Percentiles rank a stretch among this genome's conserved stretches.
phyloP scores from a whole-genome alignment of 2,797 vertebrate species.

The Takifugu rubripes region DNA sequence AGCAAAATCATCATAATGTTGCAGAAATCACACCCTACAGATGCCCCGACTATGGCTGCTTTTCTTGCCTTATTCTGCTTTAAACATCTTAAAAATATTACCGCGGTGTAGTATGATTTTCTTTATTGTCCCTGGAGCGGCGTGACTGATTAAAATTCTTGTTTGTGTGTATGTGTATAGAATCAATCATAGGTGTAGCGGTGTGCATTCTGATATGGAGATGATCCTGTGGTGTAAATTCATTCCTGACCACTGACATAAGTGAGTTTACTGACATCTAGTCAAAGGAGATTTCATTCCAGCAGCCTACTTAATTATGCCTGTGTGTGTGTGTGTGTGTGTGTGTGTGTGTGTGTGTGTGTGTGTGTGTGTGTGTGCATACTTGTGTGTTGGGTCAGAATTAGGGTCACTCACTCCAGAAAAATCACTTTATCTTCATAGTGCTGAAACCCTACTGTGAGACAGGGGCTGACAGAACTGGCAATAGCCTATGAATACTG shows the following conservation, averaged over 20 bases:
- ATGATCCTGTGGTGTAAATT: constrained; percentile 20
- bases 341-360: constrained; percentile 11
- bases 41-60: constrained; percentile 19
- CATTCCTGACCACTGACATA: constrained; percentile 20
- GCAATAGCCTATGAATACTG: constrained; percentile 60
- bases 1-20: not conserved
- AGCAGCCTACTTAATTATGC: constrained; percentile 41
- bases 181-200: too few species aligned
- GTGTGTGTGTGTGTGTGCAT: constrained; percentile 19
- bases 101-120: too few species aligned
- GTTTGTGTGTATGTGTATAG: too few species aligned
- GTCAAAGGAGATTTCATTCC: constrained; percentile 33
- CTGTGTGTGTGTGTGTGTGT: constrained; percentile 5
- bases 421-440: constrained; percentile 68
- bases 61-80: constrained; percentile 35
- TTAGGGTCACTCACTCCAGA: constrained; percentile 48
- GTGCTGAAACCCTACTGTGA: constrained; percentile 52
- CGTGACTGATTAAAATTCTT: too few species aligned
- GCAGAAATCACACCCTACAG: not conserved
- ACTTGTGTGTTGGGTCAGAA: constrained; percentile 41
- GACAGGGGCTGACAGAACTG: constrained; percentile 40
- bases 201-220: constrained; percentile 25
- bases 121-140: not conserved
- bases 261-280: constrained; percentile 12
- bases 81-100: constrained; percentile 36